phyloP scores from a whole-genome alignment of 23 tunicate species.

The Halocynthia roretzi region DNA sequence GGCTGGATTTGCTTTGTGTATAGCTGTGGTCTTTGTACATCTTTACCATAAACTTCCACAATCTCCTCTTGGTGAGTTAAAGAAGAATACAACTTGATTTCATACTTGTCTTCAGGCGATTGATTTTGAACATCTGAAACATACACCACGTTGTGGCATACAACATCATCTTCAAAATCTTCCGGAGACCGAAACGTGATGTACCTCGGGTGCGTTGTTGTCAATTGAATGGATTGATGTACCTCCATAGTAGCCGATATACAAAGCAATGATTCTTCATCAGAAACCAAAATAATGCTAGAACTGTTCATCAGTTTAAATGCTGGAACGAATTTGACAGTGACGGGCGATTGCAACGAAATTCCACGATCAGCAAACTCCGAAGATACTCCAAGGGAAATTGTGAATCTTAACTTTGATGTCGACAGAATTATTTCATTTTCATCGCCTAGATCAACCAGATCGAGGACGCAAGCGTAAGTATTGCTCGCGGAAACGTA shows the following conservation, averaged over 20 bases:
- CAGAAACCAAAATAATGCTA: neutral
- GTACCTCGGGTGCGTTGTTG: neutral
- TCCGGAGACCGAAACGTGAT: neutral
- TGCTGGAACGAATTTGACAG: slow-evolving; percentile 15
- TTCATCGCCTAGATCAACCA: neutral
- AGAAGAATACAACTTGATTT: neutral
- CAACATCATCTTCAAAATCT: neutral
- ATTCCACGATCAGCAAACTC: slow-evolving; percentile 6
- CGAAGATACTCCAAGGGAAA: neutral
- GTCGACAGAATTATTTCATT: neutral
- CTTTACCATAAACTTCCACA: neutral
- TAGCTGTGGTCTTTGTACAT: neutral
- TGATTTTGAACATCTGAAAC: neutral
- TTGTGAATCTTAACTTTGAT: slow-evolving; percentile 7
- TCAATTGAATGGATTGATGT: slow-evolving; percentile 6
- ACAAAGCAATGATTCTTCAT: slow-evolving; percentile 8
- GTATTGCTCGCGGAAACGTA: slow-evolving; percentile 4
- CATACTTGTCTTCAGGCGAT: neutral
- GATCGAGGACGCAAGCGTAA: slow-evolving; percentile 21
- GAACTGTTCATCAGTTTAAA: slow-evolving; percentile 16
- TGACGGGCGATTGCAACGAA: slow-evolving; percentile 21
- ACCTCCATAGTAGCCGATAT: slow-evolving; percentile 8
- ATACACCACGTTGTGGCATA: neutral
- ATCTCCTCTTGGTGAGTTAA: slow-evolving; percentile 19
- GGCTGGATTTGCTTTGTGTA: neutral